Conservation (phyloP, 2,888 invertebrate species). For the Lepidocyrtinus sp. region DNA sequence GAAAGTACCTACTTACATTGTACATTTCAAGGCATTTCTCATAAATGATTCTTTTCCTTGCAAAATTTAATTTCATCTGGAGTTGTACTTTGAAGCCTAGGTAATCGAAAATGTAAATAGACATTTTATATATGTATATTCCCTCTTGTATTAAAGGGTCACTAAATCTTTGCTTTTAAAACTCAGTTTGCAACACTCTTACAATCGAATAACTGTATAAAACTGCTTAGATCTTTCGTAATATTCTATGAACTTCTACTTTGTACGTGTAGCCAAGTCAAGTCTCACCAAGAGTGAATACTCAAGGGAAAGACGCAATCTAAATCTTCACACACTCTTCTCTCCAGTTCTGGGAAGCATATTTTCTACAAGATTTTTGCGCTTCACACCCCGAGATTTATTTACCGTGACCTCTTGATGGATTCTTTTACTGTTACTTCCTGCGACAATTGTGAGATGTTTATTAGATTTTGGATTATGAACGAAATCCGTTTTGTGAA, state of each 20-base stretch:
- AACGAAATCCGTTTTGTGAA: constrained; percentile 37
- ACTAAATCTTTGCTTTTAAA: too few species aligned
- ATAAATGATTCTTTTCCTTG: too few species aligned
- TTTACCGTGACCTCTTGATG: not conserved
- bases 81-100: not conserved
- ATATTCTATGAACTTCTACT: constrained; percentile 15
- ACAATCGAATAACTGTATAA: too few species aligned
- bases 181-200: too few species aligned
- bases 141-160: too few species aligned
- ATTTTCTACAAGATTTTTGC: not conserved
- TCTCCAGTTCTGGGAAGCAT: too few species aligned
- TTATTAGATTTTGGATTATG: constrained; percentile 18
- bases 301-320: too few species aligned
- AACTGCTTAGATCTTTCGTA: not conserved
- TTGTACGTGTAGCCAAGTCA: not conserved
- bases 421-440: not conserved
- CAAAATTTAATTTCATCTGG: too few species aligned
- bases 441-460: not conserved
- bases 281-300: not conserved
- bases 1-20: too few species aligned
- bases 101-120: not conserved
- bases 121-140: constrained; percentile 4
- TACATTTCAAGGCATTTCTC: too few species aligned
- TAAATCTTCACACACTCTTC: too few species aligned
- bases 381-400: not conserved